Evolutionary conservation across 2,797 vertebrate species (phyloP), one percentile per base, ranked within the genome.

Genomic region (Amblyopsis hoosieri): DNA sequence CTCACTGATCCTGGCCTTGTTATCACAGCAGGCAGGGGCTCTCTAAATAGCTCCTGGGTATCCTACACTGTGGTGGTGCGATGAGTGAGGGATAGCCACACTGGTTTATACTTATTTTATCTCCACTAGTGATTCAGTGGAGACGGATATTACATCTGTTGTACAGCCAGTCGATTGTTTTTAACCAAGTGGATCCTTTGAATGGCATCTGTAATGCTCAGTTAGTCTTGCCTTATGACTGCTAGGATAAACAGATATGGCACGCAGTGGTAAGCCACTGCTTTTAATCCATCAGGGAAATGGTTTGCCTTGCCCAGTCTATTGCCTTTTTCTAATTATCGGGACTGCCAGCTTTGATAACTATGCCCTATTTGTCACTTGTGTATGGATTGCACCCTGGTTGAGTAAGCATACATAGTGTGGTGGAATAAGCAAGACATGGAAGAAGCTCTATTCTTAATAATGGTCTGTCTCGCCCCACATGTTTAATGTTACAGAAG

Each of bases 281-380:
- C 68, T 54, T 69, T 61, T 87, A 82, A 88, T 91, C 82, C 82
- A 82, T 89, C 90, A 87, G 80, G 79, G 80, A 85, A 88, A 89
- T 78, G 71, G 78, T 74, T 71, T 68, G 66, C 62, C 57, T 53
- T 4, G 76, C 76, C 80, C 70, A 42, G 13, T 63, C 84, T 75
- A 79, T 72, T 81, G 76, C 80, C 73, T 73, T 84, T 89, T 87
- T 89, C 80, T 89, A 90, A 89, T 91, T 87, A 90, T 87, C 80
- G 74, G 75, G 71, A 77, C 83, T 90, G 88, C 84, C 88, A 85
- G 73, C 67, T 89, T 81, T 85, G 84, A 90, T 87, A 86, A 81
- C 87, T 67, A 51, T 55, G 55, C 66, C 65, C 81, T 74, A 86
- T 87, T 81, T 74, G 82, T 89, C 84, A 89, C 67, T 49, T 64